phyloP scores from a whole-genome alignment of 2,797 vertebrate species.

The Bradypus variegatus region DNA sequence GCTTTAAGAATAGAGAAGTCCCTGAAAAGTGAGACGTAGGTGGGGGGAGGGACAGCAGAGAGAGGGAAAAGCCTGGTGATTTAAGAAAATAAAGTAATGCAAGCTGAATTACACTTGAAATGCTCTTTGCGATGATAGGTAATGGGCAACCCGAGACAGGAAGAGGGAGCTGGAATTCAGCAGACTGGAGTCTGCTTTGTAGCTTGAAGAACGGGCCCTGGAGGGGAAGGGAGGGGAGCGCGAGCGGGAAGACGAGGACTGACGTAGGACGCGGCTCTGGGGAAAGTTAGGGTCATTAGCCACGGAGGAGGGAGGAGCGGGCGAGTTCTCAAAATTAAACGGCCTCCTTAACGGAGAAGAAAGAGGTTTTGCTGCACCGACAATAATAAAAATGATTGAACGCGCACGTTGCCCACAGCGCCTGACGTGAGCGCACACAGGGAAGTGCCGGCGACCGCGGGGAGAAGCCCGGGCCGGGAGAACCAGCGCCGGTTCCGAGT shows the following conservation, averaged over 20 bases:
- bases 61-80: constrained; percentile 36
- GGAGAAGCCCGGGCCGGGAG: not conserved
- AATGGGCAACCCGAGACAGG: constrained; percentile 53
- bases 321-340: constrained; percentile 60
- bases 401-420: constrained; percentile 38
- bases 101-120: constrained; percentile 66
- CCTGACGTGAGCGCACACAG: not conserved
- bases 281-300: constrained; percentile 58
- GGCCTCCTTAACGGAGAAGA: constrained; percentile 60
- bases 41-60: not conserved
- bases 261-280: constrained; percentile 63
- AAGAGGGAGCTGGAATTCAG: constrained; percentile 60
- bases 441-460: accelerated
- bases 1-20: not conserved
- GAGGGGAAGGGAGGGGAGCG: no score
- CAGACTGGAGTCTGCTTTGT: constrained; percentile 63
- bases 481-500: accelerated
- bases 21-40: not conserved
- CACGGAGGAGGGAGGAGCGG: constrained; percentile 66
- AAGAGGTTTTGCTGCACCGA: constrained; percentile 44
- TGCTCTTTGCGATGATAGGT: constrained; percentile 70
- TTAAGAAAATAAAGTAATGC: constrained; percentile 65
- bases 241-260: constrained; percentile 26
- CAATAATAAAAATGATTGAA: constrained; percentile 43
- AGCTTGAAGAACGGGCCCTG: constrained; percentile 73